Base-by-base conservation (phyloP, 2,113 vertebrate genomes). In the Oreotrochilus melanogaster region DNA sequence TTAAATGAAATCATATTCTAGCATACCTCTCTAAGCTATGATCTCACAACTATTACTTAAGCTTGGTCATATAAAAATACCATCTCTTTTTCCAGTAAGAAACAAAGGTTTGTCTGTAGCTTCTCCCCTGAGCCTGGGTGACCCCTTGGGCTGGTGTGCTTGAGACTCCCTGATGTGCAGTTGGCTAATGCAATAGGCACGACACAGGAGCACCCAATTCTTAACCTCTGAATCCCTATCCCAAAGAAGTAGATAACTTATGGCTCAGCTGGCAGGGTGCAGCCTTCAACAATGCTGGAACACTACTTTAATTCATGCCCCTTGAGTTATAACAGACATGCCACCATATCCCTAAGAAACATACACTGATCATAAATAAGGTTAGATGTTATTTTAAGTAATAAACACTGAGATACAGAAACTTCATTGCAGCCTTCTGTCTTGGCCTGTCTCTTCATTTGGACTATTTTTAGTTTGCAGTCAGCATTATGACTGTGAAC, bases 381-480 rank as follows among this genome's bases (percentile, higher is more conserved):
- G 83, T 84, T 95, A 93, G 91, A 95, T 96, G 89, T 95, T 96
- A 93, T 96, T 93, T 82, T 95, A 92, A 94, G 88, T 75, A 88
- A 94, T 95, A 97, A 97, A 95, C 88, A 94, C 51, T 23, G 71
- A 89, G 88, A 93, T 78, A 71, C 79, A 92, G 75, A 96, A 94
- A 94, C 84, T 90, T 94, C 75, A 90, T 75, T 88, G 83, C 89
- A 95, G 92, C 43, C 79, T 96, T 90, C 83, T 94, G 82, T 86
- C 88, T 93, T 94, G 50, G 81, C 56, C 62, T 93, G 95, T 92
- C 85, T 94, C 90, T 93, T 79, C 3, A 13, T 76, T 95, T 94
- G 0, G 15, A 83, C 82, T 97, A 95, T 96, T 96, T 96, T 93
- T 96, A 96, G 95, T 67, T 71, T 86, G 78, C 48, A 90, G 92